A percentile compares a stretch with the other conserved stretches of the same genome.
phyloP scores from a whole-genome alignment of 2,888 invertebrate genomes.

The Nemotelus nigrinus region DNA sequence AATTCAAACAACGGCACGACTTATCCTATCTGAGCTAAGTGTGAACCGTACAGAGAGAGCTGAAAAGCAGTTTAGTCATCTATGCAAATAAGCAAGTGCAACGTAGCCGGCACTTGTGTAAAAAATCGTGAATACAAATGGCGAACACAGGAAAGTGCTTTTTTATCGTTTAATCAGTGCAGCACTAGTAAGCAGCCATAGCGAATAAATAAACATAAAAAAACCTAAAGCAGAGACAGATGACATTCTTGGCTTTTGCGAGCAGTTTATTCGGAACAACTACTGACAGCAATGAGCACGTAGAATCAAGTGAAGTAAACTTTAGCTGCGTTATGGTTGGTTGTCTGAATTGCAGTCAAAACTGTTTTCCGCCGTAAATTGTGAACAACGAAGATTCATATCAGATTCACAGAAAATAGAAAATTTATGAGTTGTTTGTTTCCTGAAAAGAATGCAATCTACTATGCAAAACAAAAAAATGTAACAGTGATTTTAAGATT shows the following conservation, averaged over 20 bases:
- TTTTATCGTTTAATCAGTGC: constrained; percentile 40
- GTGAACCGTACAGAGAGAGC: background rate
- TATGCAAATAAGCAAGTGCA: background rate
- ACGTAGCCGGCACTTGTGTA: background rate
- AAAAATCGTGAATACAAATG: background rate
- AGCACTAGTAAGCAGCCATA: constrained; percentile 9
- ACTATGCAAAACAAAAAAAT: background rate
- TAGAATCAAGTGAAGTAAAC: too few species aligned
- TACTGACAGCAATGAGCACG: too few species aligned
- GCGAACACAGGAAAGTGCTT: background rate
- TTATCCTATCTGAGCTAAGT: constrained; percentile 11
- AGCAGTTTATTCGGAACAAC: too few species aligned
- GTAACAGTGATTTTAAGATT: too few species aligned
- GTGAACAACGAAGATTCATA: too few species aligned
- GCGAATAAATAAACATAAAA: background rate
- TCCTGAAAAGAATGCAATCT: background rate
- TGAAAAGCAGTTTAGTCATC: background rate
- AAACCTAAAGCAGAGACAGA: background rate
- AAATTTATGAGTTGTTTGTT: background rate
- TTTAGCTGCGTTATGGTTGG: too few species aligned
- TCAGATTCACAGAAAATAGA: background rate
- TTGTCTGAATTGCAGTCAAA: too few species aligned
- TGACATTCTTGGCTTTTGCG: too few species aligned
- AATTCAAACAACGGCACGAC: constrained; percentile 13
- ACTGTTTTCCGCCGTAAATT: too few species aligned